A percentile compares a stretch with the other conserved stretches of the same genome.
Evolutionary conservation across 2,113 vertebrate genomes (phyloP).

Genomic region (Vanacampus margaritifer): DNA sequence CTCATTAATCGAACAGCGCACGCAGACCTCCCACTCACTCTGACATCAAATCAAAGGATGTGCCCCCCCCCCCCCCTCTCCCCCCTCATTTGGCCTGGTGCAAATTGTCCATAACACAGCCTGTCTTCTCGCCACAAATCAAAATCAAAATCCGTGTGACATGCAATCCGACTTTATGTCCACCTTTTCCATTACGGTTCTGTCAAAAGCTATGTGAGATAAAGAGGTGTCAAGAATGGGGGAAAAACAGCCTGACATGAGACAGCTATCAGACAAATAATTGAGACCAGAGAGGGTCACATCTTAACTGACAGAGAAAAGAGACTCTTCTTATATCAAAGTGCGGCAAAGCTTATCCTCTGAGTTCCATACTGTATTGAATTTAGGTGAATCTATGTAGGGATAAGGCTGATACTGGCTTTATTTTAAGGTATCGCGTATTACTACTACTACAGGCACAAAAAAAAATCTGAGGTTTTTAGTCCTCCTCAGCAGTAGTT

Average conservation of each 20-base stretch:
- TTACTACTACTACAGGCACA: too few relatives aligned
- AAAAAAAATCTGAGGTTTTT: too few relatives aligned
- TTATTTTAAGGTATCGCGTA: too few relatives aligned
- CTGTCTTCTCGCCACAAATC: conserved; percentile 10
- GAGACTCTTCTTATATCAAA: conserved; percentile 22
- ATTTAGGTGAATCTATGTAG: too few relatives aligned
- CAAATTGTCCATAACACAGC: background rate
- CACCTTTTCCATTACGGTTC: conserved; percentile 48
- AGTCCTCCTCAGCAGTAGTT: too few relatives aligned
- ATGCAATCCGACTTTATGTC: conserved; percentile 35
- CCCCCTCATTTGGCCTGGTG: background rate
- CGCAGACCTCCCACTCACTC: conserved; percentile 29
- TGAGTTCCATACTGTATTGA: background rate
- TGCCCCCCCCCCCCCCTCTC: background rate
- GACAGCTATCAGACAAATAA: conserved; percentile 48
- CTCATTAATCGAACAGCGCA: conserved; percentile 44
- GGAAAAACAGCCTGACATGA: conserved; percentile 23
- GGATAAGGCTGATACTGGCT: too few relatives aligned
- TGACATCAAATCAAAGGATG: background rate
- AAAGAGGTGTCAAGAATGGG: conserved; percentile 34
- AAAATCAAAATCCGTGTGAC: conserved; percentile 35
- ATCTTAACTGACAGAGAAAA: conserved; percentile 37
- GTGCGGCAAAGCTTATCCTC: background rate
- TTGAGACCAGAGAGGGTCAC: conserved; percentile 46
- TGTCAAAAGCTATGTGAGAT: conserved; percentile 47